phyloP scores from a whole-genome alignment of 1,140 invertebrate genomes.

The Rhagoletis zephyria region DNA sequence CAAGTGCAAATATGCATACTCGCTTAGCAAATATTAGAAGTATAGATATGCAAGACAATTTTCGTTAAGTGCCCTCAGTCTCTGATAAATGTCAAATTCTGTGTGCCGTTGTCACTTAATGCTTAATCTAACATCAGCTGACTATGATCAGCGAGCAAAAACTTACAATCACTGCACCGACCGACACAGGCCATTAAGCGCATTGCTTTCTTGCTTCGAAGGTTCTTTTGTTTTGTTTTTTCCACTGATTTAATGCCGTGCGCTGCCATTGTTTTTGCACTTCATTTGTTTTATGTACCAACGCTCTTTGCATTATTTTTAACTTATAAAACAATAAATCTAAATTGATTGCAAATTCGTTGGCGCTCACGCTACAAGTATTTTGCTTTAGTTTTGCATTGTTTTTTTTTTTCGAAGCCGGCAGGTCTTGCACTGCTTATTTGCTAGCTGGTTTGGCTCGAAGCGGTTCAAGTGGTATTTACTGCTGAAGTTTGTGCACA shows the following conservation, averaged over 20 bases:
- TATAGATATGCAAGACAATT: too few relatives aligned
- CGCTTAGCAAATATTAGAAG: too few relatives aligned
- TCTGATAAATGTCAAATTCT: slow-evolving; percentile 19
- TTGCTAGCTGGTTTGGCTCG: background rate
- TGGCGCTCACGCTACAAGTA: background rate
- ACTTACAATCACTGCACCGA: background rate
- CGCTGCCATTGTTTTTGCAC: background rate
- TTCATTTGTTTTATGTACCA: background rate
- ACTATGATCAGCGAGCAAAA: background rate
- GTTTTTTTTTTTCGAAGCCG: background rate
- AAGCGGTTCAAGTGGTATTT: background rate
- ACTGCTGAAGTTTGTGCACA: background rate
- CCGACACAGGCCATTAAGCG: background rate
- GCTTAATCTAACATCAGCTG: background rate
- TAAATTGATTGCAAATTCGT: slow-evolving; percentile 35
- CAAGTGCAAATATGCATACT: too few relatives aligned
- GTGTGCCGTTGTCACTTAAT: background rate
- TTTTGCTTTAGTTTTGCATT: slow-evolving; percentile 1
- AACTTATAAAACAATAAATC: slow-evolving; percentile 20
- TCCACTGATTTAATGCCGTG: background rate
- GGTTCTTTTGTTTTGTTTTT: background rate
- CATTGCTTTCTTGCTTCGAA: background rate
- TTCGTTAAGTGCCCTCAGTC: background rate
- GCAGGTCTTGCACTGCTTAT: background rate
- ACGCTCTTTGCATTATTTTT: background rate